Evolutionary conservation across 2,113 vertebrate genomes (phyloP).

Genomic region (Litocranius walleri): DNA sequence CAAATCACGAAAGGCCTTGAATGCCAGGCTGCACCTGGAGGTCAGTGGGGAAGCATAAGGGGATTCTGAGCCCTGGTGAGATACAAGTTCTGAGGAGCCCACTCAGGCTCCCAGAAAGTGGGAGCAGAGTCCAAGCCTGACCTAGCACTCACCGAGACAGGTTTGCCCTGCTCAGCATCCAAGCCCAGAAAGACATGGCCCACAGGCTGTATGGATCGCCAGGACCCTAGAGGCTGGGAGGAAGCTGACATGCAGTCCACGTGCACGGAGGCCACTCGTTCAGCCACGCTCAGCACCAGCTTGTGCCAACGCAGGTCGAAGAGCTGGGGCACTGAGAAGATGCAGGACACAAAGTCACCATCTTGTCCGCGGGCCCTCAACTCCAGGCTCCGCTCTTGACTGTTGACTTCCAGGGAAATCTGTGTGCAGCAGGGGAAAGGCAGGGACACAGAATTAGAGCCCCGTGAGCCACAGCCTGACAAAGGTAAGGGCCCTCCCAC

Average conservation of each 20-base stretch:
- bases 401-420: conserved; percentile 91
- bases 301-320: conserved; percentile 95
- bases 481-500: not conserved
- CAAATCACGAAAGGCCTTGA: not conserved
- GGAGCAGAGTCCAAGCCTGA: not conserved
- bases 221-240: conserved; percentile 85
- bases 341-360: conserved; percentile 72
- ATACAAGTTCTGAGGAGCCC: not conserved
- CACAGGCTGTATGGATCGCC: conserved; percentile 67
- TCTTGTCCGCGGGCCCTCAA: conserved; percentile 79
- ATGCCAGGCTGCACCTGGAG: not conserved
- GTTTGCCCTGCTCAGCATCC: conserved; percentile 82
- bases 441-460: not conserved
- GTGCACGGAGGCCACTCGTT: conserved; percentile 81
- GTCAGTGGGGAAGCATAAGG: not conserved
- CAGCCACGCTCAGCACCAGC: conserved; percentile 86
- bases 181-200: conserved; percentile 89
- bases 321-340: conserved; percentile 87
- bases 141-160: conserved; percentile 82
- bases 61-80: not conserved
- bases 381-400: conserved; percentile 87
- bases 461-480: not conserved
- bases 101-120: not conserved
- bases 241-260: conserved; percentile 91
- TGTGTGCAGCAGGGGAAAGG: conserved; percentile 59